phyloP scores from a whole-genome alignment of 2,797 vertebrate genomes.

The Podarcis lilfordi region DNA sequence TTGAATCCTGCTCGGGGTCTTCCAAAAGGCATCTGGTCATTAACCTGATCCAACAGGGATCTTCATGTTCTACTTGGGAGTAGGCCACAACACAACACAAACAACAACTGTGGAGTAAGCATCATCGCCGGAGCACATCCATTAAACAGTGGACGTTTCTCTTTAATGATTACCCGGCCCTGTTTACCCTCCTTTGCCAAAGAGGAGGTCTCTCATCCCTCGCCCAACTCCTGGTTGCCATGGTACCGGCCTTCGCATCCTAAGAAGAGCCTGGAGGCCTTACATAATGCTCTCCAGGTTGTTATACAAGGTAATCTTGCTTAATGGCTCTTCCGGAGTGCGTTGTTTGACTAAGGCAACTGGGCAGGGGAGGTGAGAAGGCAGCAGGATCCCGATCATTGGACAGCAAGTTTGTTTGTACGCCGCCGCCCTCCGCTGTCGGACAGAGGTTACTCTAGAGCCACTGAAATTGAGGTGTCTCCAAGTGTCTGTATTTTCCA shows the following conservation, averaged over 20 bases:
- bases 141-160: background rate
- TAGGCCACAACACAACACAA: too few species aligned
- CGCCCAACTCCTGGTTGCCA: background rate
- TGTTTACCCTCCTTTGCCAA: background rate
- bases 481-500: too few species aligned
- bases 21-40: too few species aligned
- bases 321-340: background rate
- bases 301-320: rapidly evolving
- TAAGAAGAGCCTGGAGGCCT: background rate
- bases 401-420: background rate
- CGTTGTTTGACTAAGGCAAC: background rate
- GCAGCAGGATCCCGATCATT: background rate
- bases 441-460: background rate
- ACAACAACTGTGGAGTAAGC: background rate
- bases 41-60: too few species aligned
- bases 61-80: too few species aligned
- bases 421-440: background rate
- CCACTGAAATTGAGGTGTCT: background rate
- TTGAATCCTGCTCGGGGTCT: too few species aligned
- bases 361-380: background rate
- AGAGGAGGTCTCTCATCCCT: background rate
- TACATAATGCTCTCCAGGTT: rapidly evolving
- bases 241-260: background rate
- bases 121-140: background rate
- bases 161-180: background rate